Conservation (phyloP, 2,797 vertebrate genomes). For the Lutjanus campechanus region DNA sequence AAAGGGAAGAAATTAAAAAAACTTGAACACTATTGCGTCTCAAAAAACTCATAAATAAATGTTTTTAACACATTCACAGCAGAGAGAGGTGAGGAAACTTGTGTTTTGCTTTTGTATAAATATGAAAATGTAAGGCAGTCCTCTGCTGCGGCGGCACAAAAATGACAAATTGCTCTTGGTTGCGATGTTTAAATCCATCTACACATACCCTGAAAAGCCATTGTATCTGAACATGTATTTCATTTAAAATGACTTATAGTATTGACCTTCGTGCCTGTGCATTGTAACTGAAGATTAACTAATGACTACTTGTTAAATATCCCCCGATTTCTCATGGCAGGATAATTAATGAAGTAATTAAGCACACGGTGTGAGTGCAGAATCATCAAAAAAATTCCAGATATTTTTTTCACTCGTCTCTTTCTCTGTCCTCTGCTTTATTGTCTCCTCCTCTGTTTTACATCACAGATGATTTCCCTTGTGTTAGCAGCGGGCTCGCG, state of each 20-base stretch:
- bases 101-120: conserved; percentile 18
- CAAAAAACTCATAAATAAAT: background rate
- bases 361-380: conserved; percentile 57
- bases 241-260: conserved; percentile 73
- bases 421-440: conserved; percentile 43
- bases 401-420: conserved; percentile 46
- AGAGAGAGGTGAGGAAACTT: background rate
- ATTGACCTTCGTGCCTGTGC: conserved; percentile 77
- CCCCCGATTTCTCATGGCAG: conserved; percentile 65
- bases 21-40: background rate
- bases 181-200: conserved; percentile 51
- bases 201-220: conserved; percentile 33
- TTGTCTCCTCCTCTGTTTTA: conserved; percentile 29
- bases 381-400: conserved; percentile 70
- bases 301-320: conserved; percentile 82
- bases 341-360: conserved; percentile 86
- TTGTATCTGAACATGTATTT: conserved; percentile 65
- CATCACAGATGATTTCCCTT: conserved; percentile 26
- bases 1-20: background rate
- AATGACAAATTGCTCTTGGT: conserved; percentile 65
- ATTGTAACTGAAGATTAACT: conserved; percentile 82
- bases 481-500: background rate
- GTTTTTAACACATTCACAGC: conserved; percentile 1
- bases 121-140: conserved; percentile 12
- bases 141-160: conserved; percentile 42